Base-by-base conservation (phyloP, 2,888 invertebrate genomes). In the Drosophila helvetica region DNA sequence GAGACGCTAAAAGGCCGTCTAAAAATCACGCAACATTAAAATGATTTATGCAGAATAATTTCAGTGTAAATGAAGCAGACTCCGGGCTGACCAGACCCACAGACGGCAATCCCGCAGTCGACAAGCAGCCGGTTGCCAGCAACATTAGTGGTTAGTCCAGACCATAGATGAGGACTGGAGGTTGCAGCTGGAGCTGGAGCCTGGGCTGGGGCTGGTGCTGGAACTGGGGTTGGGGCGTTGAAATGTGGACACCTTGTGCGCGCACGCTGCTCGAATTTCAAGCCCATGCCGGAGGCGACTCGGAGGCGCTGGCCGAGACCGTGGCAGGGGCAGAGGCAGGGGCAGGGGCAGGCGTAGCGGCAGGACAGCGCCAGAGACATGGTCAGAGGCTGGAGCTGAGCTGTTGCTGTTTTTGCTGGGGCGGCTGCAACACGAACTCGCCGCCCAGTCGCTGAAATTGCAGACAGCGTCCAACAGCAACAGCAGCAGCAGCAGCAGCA, bases 31-130 rank as follows among this genome's bases (percentile, higher is more conserved):
- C 82, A 86, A 86, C 85, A 85, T 87, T 79, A 82, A 86, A 77
- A 86, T 86, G 87, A 86, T 86, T 86, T 87, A 87, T 83, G 87
- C 79, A 78, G 79, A 86, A 79, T 86, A 86, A 86, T 87, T 87
- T 83, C 64, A 76, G 75, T 79, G 87, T 73, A 86, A 86, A 85
- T 80, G 86, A 86, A 87, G 79, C 73, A 77, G 86, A 74, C 79
- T 80, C 75, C 75, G 75, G 65, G 78, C 70, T 74, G 77, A 71
- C 66, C 80, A n/a, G 27, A 51, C 61, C 50, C 42, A 18, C 50
- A 45, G 18, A 19, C 27, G 8, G 22, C 47, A 45, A 43, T 58
- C 19, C 52, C 38, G 12, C 38, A 57, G 53, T 47, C 33, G 38
- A 38, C 38, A 38, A 50, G 55, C 55, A 38, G 47, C 19, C 59